Conservation (phyloP, 2,113 vertebrate genomes). For the Todiramphus chloris region DNA sequence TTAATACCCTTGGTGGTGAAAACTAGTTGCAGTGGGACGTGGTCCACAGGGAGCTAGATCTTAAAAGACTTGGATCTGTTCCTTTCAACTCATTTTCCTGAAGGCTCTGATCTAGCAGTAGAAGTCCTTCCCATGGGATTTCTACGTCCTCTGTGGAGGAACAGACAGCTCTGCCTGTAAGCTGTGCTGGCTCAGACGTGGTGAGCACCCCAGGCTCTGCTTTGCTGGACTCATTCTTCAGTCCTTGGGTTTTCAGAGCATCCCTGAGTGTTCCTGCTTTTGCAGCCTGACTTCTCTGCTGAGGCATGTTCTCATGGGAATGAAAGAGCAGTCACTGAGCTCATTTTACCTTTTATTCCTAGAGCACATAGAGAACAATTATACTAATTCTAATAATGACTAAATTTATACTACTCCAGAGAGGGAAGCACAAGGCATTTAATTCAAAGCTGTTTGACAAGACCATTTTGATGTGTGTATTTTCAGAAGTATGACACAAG, state of each 20-base stretch:
- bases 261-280: neutral
- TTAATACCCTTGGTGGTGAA: neutral
- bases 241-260: neutral
- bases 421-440: slow-evolving; percentile 1
- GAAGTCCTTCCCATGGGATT: neutral
- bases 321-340: neutral
- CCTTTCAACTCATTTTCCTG: neutral
- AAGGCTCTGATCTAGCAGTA: neutral
- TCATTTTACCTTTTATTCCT: slow-evolving; percentile 52
- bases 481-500: slow-evolving; percentile 14
- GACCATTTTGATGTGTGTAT: slow-evolving; percentile 14
- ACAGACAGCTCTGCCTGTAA: neutral
- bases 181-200: accelerated
- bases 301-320: accelerated
- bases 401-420: slow-evolving; percentile 17
- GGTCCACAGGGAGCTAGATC: neutral
- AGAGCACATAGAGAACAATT: slow-evolving; percentile 25
- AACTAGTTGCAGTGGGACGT: neutral
- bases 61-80: neutral
- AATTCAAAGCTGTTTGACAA: slow-evolving; percentile 35
- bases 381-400: slow-evolving; percentile 44
- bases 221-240: neutral
- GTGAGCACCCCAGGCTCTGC: accelerated
- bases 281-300: neutral
- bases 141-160: neutral